Percentiles rank a stretch among this genome's conserved stretches.
phyloP scores from a whole-genome alignment of 37 sponge, comb jelly and placozoan species.

The Bolinopsis microptera region DNA sequence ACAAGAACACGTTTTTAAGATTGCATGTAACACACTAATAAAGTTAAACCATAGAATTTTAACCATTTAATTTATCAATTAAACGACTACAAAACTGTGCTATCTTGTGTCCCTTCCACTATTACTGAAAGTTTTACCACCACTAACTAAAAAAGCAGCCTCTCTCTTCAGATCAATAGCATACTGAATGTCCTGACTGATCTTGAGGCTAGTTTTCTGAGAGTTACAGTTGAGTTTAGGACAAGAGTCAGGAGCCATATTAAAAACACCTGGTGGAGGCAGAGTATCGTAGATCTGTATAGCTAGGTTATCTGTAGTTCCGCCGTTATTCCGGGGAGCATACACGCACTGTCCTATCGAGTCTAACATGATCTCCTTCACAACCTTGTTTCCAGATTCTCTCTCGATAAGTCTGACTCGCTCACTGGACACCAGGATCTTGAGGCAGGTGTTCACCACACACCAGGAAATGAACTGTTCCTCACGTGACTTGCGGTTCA shows the following conservation, averaged over 20 bases:
- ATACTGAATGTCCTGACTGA: constrained; percentile 53
- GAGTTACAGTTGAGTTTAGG: neutral
- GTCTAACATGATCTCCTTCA: neutral
- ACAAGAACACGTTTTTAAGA: no score
- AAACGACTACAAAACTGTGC: no score
- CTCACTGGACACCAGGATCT: neutral
- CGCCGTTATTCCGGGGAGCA: neutral
- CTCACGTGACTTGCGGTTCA: neutral
- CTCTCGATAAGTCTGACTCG: neutral
- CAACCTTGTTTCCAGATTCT: neutral
- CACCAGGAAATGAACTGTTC: constrained; percentile 25
- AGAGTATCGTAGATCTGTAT: neutral
- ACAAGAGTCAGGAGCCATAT: neutral
- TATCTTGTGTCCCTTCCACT: neutral
- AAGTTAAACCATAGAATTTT: no score
- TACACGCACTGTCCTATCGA: neutral
- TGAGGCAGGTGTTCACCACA: neutral
- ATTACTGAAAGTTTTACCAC: neutral
- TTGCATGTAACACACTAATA: no score
- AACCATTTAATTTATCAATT: no score
- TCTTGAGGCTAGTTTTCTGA: constrained; percentile 5
- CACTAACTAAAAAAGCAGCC: neutral
- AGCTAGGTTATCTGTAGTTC: neutral
- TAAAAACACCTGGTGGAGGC: neutral
- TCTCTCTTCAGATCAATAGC: neutral